Conservation (phyloP, 2,113 vertebrate genomes). For the Rana temporaria region DNA sequence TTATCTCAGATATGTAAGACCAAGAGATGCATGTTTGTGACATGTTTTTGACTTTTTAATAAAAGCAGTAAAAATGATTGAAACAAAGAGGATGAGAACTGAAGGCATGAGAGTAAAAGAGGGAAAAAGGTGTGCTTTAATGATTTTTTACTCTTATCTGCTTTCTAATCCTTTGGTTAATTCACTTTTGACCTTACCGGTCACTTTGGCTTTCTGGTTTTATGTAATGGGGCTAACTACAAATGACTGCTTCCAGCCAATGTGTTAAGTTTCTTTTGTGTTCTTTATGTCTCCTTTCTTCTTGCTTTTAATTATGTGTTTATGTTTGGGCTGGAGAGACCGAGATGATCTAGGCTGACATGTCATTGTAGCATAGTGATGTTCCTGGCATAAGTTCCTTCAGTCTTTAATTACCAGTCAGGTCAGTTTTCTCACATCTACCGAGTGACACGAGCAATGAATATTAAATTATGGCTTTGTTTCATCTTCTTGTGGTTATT, state of each 20-base stretch:
- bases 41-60: too few species aligned
- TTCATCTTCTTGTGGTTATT: background rate
- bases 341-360: background rate
- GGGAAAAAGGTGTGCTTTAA: too few species aligned
- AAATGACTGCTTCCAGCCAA: background rate
- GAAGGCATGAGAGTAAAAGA: too few species aligned
- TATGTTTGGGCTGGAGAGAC: constrained; percentile 1
- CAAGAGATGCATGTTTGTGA: too few species aligned
- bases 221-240: background rate
- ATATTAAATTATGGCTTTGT: constrained; percentile 20
- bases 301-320: constrained; percentile 21
- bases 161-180: too few species aligned
- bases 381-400: constrained; percentile 2
- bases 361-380: constrained; percentile 8
- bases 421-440: constrained; percentile 32
- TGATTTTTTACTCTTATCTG: too few species aligned
- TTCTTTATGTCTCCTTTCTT: background rate
- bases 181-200: background rate
- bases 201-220: background rate
- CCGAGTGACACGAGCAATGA: background rate
- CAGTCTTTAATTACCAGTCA: constrained; percentile 40
- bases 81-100: too few species aligned
- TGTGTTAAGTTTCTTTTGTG: background rate
- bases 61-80: too few species aligned
- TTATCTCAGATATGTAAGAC: too few species aligned